Evolutionary conservation across 2,113 vertebrate species (phyloP).

Genomic region (Phrynosoma platyrhinos): DNA sequence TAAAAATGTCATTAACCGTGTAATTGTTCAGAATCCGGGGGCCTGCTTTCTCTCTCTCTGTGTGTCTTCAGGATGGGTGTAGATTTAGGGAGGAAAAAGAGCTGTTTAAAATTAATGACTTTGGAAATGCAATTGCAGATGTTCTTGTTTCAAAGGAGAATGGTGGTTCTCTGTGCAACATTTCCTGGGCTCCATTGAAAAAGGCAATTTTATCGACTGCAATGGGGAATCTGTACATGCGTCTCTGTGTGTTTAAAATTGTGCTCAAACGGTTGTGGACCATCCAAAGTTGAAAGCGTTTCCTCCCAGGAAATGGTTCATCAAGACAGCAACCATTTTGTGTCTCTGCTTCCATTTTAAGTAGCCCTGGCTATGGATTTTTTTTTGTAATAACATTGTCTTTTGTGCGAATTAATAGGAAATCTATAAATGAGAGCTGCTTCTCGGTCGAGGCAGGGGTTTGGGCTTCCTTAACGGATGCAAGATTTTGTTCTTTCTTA

Average conservation of each 20-base stretch:
- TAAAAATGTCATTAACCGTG: not conserved
- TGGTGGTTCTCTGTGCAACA: slow-evolving; percentile 25
- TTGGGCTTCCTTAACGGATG: not conserved
- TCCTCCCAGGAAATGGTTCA: not conserved
- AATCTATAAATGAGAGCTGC: slow-evolving; percentile 6
- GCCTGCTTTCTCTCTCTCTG: not conserved
- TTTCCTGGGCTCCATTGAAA: slow-evolving; percentile 4
- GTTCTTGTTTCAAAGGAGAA: not conserved
- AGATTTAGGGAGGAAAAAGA: no score
- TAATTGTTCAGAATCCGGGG: not conserved
- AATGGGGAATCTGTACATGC: not conserved
- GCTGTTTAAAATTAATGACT: slow-evolving; percentile 14
- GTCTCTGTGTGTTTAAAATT: slow-evolving; percentile 23
- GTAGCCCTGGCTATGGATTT: accelerated
- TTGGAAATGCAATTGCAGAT: not conserved
- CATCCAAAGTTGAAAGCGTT: not conserved
- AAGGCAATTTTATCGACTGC: not conserved
- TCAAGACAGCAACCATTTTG: slow-evolving; percentile 34
- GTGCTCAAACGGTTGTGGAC: not conserved
- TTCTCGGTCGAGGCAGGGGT: not conserved
- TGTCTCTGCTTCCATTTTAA: not conserved
- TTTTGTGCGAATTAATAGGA: slow-evolving; percentile 15
- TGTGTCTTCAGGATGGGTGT: slow-evolving; percentile 16
- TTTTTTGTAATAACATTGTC: slow-evolving; percentile 33
- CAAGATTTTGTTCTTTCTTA: slow-evolving; percentile 24